Evolutionary conservation across 2,113 vertebrate genomes (phyloP).

Genomic region (Cheirogaleus medius): DNA sequence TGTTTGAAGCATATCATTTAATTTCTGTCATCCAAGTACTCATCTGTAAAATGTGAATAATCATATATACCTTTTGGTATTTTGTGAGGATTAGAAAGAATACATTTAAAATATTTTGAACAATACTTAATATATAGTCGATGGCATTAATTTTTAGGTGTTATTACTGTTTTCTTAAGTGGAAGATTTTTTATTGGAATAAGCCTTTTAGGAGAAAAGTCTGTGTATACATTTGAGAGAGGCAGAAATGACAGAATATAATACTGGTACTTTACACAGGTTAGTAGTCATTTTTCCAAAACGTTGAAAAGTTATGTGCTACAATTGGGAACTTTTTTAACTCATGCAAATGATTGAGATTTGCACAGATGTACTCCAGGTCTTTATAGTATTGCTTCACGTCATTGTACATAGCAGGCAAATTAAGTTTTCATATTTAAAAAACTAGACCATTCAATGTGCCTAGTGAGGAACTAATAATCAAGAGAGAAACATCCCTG

Average conservation of each 20-base stretch:
- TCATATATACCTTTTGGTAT: background rate
- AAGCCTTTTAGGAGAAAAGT: background rate
- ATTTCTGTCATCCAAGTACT: background rate
- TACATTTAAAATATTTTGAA: background rate
- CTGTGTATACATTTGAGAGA: background rate
- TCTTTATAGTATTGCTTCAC: background rate
- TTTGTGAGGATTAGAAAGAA: conserved; percentile 29
- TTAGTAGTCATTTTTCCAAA: background rate
- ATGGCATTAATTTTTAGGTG: background rate
- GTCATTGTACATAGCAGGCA: background rate
- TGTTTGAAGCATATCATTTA: background rate
- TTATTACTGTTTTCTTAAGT: background rate
- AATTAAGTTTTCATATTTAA: background rate
- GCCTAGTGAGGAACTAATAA: background rate
- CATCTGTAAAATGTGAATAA: background rate
- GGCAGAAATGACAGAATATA: background rate
- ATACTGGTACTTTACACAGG: background rate
- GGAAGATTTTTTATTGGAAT: background rate
- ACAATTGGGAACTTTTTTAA: background rate
- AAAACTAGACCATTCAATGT: conserved; percentile 14
- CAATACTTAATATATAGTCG: background rate
- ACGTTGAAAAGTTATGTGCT: background rate
- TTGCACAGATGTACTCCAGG: background rate
- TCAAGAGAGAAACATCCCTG: background rate
- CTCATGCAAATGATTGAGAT: background rate